phyloP scores from a whole-genome alignment of 2,888 invertebrate species.

The Hesperia comma region DNA sequence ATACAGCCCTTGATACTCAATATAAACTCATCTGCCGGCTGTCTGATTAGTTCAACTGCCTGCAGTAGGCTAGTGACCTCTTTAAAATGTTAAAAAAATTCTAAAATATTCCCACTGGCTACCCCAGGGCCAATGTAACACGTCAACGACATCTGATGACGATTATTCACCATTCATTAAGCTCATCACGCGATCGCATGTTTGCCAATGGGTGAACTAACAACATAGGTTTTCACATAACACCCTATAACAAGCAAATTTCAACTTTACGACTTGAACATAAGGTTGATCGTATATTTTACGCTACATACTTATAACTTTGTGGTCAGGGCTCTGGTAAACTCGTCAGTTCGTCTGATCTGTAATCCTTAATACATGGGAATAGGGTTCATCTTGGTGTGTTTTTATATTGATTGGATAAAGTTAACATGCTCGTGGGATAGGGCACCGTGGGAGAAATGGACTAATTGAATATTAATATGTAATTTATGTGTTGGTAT shows the following conservation, averaged over 20 bases:
- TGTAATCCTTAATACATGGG: not conserved
- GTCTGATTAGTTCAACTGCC: not conserved
- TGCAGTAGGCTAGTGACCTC: not conserved
- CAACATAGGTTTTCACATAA: conserved; percentile 1
- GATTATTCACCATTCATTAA: conserved; percentile 69
- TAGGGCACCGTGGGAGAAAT: conserved; percentile 74
- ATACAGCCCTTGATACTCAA: too few species aligned
- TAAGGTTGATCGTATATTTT: conserved; percentile 25
- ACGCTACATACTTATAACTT: conserved; percentile 16
- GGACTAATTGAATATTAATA: conserved; percentile 77
- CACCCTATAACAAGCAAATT: conserved; percentile 33
- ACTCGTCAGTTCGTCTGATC: not conserved
- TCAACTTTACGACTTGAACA: conserved; percentile 27
- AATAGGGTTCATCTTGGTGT: conserved; percentile 36
- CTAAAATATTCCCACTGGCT: conserved; percentile 55
- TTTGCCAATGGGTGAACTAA: conserved; percentile 60
- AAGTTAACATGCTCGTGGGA: conserved; percentile 42
- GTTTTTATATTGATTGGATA: not conserved
- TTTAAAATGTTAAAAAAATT: conserved; percentile 15
- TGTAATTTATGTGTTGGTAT: conserved; percentile 61
- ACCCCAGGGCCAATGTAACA: conserved; percentile 47
- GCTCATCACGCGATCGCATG: conserved; percentile 72
- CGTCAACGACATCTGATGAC: conserved; percentile 69
- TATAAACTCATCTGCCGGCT: not conserved
- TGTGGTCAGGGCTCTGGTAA: conserved; percentile 20